These are phyloP conservation scores for Numida meleagris DNA, from an alignment of 2,113 vertebrate species.

Conservation along the genomic window DNA sequence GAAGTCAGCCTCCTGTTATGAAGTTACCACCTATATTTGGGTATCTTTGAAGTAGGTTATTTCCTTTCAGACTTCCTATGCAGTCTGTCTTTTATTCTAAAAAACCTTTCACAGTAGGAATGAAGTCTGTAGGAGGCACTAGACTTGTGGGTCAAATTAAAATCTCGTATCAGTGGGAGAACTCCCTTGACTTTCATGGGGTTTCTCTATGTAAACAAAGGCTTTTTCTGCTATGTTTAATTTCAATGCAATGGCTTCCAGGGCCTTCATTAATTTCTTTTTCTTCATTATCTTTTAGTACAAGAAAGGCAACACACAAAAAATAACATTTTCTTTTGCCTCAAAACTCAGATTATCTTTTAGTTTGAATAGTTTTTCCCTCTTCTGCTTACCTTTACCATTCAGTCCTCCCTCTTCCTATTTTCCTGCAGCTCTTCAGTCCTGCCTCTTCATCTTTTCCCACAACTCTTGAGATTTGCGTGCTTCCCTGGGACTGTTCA, in stretches of 20 bases:
- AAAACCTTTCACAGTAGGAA: neutral
- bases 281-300: neutral
- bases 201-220: neutral
- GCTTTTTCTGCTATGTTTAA: neutral
- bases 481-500: neutral
- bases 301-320: neutral
- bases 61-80: neutral
- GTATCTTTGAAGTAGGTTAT: neutral
- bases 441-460: neutral
- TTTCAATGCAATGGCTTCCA: neutral
- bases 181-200: neutral
- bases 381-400: neutral
- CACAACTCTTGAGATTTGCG: neutral
- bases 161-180: neutral
- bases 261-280: neutral
- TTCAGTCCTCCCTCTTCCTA: neutral
- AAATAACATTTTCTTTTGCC: neutral
- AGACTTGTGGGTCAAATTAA: neutral
- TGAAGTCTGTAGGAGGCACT: neutral
- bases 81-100: neutral
- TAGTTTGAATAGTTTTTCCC: neutral
- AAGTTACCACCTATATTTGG: neutral
- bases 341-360: neutral
- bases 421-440: neutral
- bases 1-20: neutral